Conservation (phyloP, 1,140 invertebrate genomes). For the Gonioctena quinquepunctata region DNA sequence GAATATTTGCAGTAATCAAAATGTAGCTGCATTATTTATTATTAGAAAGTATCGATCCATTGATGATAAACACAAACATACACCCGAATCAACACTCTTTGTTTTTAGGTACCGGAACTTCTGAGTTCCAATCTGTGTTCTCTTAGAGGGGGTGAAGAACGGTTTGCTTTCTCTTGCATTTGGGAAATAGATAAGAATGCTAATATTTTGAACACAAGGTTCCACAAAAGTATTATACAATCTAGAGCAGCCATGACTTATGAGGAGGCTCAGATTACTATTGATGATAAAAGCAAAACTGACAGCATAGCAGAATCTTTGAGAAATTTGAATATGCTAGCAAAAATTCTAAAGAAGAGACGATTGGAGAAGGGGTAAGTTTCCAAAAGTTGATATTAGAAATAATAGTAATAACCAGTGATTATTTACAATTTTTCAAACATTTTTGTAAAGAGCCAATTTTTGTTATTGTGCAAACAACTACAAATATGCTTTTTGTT, state of each 20-base stretch:
- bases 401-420: too few species aligned
- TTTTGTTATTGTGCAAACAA: too few species aligned
- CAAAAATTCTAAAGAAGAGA: constrained; percentile 86
- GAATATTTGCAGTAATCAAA: too few species aligned
- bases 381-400: too few species aligned
- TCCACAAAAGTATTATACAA: constrained; percentile 91
- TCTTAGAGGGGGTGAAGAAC: constrained; percentile 79
- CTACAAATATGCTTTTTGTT: too few species aligned
- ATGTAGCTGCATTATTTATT: too few species aligned
- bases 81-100: too few species aligned
- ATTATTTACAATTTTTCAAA: too few species aligned
- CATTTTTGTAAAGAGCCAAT: too few species aligned
- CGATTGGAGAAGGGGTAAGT: constrained; percentile 85
- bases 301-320: constrained; percentile 79
- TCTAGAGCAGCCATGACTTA: constrained; percentile 91
- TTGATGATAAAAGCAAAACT: constrained; percentile 78
- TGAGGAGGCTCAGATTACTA: constrained; percentile 90
- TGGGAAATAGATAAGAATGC: constrained; percentile 89
- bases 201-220: constrained; percentile 81
- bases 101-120: constrained; percentile 65
- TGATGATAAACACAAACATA: neutral
- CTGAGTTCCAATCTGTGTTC: constrained; percentile 94
- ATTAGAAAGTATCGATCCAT: too few species aligned
- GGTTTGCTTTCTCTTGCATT: constrained; percentile 91
- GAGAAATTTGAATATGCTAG: constrained; percentile 79